Conservation (phyloP, 23 tunicate genomes). For the Clavelina lepadiformis region DNA sequence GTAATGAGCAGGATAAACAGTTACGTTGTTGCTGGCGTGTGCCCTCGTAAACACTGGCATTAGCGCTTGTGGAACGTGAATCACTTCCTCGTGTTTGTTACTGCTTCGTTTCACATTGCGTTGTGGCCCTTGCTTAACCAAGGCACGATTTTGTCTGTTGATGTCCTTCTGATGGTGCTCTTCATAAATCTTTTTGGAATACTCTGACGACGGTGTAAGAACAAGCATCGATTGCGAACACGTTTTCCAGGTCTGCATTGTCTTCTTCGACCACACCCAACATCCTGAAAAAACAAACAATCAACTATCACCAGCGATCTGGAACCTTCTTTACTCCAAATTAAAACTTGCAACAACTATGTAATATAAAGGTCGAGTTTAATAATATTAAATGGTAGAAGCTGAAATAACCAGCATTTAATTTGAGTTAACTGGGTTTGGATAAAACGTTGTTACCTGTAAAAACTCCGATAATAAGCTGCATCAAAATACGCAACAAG, state of each 20-base stretch:
- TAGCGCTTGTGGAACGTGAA: neutral
- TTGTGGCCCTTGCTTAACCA: neutral
- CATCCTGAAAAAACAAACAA: constrained; percentile 24
- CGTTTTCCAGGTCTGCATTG: constrained; percentile 47
- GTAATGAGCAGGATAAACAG: no score
- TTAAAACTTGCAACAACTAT: neutral
- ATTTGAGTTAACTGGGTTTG: no score
- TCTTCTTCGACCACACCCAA: constrained; percentile 89
- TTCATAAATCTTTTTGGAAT: neutral
- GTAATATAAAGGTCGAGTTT: no score
- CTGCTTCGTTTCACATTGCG: neutral
- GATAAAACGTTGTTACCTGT: constrained; percentile 40
- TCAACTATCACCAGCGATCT: neutral
- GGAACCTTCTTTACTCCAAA: neutral
- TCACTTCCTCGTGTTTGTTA: neutral
- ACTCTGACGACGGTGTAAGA: neutral
- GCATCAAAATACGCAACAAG: constrained; percentile 58
- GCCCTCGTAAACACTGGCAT: constrained; percentile 20
- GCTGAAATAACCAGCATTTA: no score
- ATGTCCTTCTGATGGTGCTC: no score
- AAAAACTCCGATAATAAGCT: constrained; percentile 76
- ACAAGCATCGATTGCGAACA: constrained; percentile 51
- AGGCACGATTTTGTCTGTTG: neutral
- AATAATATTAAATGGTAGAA: no score
- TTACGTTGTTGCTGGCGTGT: neutral